Conservation (phyloP, 2,888 invertebrate genomes). For the Tigriopus californicus region DNA sequence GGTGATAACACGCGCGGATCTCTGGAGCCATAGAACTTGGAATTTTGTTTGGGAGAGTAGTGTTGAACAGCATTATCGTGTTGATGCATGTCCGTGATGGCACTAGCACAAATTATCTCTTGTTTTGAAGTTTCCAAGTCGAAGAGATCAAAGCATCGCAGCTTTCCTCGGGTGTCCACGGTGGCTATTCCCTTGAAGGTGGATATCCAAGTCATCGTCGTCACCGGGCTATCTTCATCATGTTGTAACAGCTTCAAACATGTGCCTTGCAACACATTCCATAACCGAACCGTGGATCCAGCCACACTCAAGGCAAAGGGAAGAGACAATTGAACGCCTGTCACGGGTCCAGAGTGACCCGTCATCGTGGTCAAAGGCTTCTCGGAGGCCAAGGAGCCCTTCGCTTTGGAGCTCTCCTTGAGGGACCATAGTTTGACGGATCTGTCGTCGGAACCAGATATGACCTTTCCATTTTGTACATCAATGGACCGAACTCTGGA, state of each 20-base stretch:
- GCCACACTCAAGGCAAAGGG: constrained; percentile 5
- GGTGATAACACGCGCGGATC: neutral
- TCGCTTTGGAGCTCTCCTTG: neutral
- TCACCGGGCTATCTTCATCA: neutral
- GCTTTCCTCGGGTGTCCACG: neutral
- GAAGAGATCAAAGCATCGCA: constrained; percentile 4
- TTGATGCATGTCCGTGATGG: neutral
- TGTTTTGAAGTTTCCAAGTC: neutral
- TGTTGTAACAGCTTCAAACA: constrained; percentile 2
- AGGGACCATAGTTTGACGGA: constrained; percentile 8
- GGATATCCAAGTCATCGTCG: constrained; percentile 13
- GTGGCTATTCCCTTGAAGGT: constrained; percentile 9
- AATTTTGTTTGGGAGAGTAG: constrained; percentile 4
- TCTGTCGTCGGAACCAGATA: constrained; percentile 9
- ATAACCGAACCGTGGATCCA: constrained; percentile 6
- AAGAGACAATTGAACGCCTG: constrained; percentile 1
- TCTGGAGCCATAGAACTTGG: constrained; percentile 8
- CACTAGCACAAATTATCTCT: neutral
- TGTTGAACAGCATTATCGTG: neutral
- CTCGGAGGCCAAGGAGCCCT: neutral
- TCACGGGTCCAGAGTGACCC: constrained; percentile 10
- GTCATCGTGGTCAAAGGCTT: constrained; percentile 4
- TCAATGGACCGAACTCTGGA: constrained; percentile 11
- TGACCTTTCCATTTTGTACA: neutral
- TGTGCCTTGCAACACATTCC: neutral